A percentile compares a stretch with the other conserved stretches of the same genome.
Evolutionary conservation across 2,888 invertebrate species (phyloP).

Genomic region (Drosophila barbarae): DNA sequence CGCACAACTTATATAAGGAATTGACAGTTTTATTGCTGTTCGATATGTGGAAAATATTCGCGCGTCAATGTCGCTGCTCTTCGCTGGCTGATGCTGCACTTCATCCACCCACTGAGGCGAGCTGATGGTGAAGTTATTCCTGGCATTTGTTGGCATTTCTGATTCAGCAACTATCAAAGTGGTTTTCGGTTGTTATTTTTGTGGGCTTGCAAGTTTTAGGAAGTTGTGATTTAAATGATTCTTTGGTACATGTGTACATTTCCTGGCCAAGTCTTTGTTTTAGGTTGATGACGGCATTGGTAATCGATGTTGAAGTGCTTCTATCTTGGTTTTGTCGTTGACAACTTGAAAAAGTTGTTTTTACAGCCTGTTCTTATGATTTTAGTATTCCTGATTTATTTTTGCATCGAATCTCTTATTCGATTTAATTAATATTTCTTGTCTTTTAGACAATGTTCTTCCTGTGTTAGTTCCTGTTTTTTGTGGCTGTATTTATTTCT

Average conservation of each 20-base stretch:
- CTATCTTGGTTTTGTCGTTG: background rate
- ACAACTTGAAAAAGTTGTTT: background rate
- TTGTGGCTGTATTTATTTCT: background rate
- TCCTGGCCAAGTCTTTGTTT: too few species aligned
- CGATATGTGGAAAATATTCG: constrained; percentile 21
- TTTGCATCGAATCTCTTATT: background rate
- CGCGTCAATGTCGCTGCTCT: constrained; percentile 8
- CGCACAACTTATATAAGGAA: constrained; percentile 7
- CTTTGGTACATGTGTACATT: background rate
- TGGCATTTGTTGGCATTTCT: background rate
- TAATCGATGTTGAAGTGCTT: background rate
- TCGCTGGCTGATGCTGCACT: constrained; percentile 1
- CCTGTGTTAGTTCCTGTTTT: constrained; percentile 9
- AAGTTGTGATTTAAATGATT: constrained; percentile 1
- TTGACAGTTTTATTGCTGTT: constrained; percentile 28
- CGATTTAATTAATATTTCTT: background rate
- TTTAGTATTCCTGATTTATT: background rate
- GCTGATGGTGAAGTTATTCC: background rate
- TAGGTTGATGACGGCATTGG: too few species aligned
- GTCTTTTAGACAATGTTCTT: background rate
- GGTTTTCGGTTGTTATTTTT: background rate
- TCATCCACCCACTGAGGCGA: background rate
- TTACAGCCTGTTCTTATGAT: too few species aligned
- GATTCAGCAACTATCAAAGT: background rate
- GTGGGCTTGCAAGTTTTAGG: background rate